These are phyloP conservation scores for Saccostrea echinata DNA, from an alignment of 1,140 invertebrate species.

Conservation along the genomic window DNA sequence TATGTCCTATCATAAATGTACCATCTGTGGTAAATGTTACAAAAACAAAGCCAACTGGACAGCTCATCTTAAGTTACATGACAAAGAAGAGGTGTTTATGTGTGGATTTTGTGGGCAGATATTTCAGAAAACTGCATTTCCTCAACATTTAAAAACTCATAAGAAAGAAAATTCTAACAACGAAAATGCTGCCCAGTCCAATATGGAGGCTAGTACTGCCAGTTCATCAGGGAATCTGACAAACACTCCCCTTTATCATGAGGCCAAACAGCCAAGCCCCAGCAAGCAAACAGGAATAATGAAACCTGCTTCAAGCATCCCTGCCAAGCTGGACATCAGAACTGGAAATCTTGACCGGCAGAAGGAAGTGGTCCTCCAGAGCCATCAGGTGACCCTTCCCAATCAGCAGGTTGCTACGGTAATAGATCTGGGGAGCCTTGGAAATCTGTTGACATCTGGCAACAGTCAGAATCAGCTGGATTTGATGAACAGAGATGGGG, in stretches of 20 bases:
- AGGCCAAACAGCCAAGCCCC: neutral
- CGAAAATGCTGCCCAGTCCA: conserved; percentile 13
- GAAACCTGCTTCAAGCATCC: neutral
- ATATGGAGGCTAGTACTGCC: neutral
- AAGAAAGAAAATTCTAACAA: conserved; percentile 33
- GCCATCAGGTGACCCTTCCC: conserved; percentile 57
- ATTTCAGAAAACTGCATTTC: conserved; percentile 47
- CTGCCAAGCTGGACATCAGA: neutral
- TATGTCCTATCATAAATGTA: conserved; percentile 56
- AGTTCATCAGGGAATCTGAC: neutral
- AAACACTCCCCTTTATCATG: neutral
- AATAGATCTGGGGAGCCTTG: conserved; percentile 54
- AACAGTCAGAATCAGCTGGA: conserved; percentile 17
- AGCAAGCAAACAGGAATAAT: neutral
- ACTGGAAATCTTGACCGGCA: conserved; percentile 45
- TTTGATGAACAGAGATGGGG: neutral
- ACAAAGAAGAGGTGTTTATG: conserved; percentile 58
- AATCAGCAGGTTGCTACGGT: conserved; percentile 59
- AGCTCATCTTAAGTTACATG: conserved; percentile 54
- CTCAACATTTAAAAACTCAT: conserved; percentile 55
- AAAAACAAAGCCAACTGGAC: conserved; percentile 60
- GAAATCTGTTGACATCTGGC: conserved; percentile 45
- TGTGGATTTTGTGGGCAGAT: conserved; percentile 60
- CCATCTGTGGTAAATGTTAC: conserved; percentile 59
- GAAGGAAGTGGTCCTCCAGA: conserved; percentile 39